Base-by-base conservation (phyloP, 37 sponge, comb jelly and placozoan genomes). In the Spongilla lacustris region DNA sequence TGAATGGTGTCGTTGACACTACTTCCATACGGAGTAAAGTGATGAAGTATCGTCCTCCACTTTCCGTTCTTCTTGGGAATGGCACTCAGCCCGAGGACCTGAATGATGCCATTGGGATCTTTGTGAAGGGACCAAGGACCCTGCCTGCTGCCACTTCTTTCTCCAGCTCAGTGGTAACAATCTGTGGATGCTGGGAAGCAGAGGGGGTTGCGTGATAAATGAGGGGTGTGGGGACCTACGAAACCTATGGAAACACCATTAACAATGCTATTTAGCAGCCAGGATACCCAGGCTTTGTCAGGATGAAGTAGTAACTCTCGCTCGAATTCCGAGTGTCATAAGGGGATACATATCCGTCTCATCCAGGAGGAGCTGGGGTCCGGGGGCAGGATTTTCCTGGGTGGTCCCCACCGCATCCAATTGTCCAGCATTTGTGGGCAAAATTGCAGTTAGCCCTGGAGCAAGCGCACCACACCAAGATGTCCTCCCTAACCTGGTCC, bases 11-110 rank as follows among this genome's bases (percentile, higher is more conserved):
- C 58, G 58, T 58, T 17, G 58, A 58, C 58, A 14, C 58, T 58
- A 6, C 19, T 17, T 58, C 58, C 58, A 14, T 58, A 67, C 19
- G 58, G 58, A n/a, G 88, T 82, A 23, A 82, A 87, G 19, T 81
- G 88, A 68, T 87, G 88, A 50, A 33, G 38, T 74, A 87, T 80
- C 46, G 74, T 50, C 68, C 81, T 81, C 76, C 81, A 78, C 30
- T 69, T 69, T 33, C 87, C 75, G 33, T 71, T 34, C 71, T 86
- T 79, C 87, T 86, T 86, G 27, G 86, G 86, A 10, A 86, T 81
- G 4, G 81, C 75, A 24, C 81, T 81, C 67, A 87, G 36, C 14
- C 87, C 87, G 11, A 87, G 87, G 75, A 73, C 26, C 58, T n/a
- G 36, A 86, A 58, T 73, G 70, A 73, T 2, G 76, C 66, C 30